Evolutionary conservation across 2,888 invertebrate species (phyloP), one percentile per base, ranked within the genome.

Genomic region (Pterostichus madidus): DNA sequence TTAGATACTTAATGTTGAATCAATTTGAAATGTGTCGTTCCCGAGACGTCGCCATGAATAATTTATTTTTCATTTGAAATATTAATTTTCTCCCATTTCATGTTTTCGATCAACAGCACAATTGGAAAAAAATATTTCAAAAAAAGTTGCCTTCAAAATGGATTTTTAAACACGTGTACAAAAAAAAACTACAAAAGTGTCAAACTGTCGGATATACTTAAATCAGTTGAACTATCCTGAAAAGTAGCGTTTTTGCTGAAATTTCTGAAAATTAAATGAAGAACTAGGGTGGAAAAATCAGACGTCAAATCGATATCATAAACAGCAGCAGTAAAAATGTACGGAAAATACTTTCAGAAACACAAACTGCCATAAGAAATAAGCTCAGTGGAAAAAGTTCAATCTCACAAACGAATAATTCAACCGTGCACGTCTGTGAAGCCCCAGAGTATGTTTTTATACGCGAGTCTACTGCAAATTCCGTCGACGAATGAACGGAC

Each of bases 341-440:
- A 17, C 15, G 75, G 17, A 39, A 77, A 77, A 77, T 77, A 39
- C 77, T 77, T 77, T 79, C 15, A 64, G 61, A 79, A 64, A 64
- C 79, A 79, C 68, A 79, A 64, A 79, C 79, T 79, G 79, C 79
- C 79, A 79, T 79, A 79, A 79, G 79, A 79, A 64, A 79, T 79
- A 64, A 64, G 79, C 52, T 52, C 35, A 56, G 13, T 35, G 6
- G 59, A 78, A 61, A 78, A 78, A 75, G 31, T 75, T 75, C 75
- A 75, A 75, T 75, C 75, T 52, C 15, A 52, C 75, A 75, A 75
- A 75, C 75, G 75, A 75, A 75, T 75, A 75, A 75, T 75, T 75
- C 75, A 75, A 75, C 75, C 75, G 75, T 75, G 35, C 52, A 75
- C 49, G n/a, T 35, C 44, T 7, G 46, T 78, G 78, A 78, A 77